Evolutionary conservation across 1,140 invertebrate genomes (phyloP), one percentile per base, ranked within the genome.

Genomic region (Ceratina japonica): DNA sequence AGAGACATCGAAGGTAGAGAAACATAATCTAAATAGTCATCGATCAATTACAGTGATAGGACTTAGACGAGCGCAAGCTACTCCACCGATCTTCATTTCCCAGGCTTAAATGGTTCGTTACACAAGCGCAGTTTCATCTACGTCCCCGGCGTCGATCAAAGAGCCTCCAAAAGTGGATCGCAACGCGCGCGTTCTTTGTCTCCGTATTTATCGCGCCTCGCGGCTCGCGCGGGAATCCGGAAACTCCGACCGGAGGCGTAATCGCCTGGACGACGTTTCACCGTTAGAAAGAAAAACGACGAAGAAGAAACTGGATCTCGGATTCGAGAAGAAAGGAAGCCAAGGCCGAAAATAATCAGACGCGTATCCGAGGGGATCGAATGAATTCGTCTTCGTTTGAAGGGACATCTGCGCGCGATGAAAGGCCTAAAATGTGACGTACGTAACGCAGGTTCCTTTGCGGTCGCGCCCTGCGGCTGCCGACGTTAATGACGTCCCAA

Each of bases 401-500:
- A 63, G 31, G n/a, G 49, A 51, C 31, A 51, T 73, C 70, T 22
- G 27, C 27, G 49, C 37, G 3, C 51, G 59, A 37, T 58, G 56
- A 79, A 59, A 74, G 51, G 12, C 37, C 18, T 51, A 37, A 64
- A 64, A 49, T 66, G 44, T 59, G 62, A 79, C 62, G 62, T 65
- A 59, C 16, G 37, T 44, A 59, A 64, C 70, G 70, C 51, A 22
- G 49, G 49, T 22, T 13, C 51, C 22, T 79, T 74, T 66, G 52
- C 64, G 64, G 10, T 12, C 16, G 15, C 3, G 62, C 65, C 37
- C 27, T 1, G 15, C 16, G 44, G 68, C n/a, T 44, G 5, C 8
- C 3, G 13, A 63, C 64, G 10, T 71, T 65, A 71, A 71, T 63
- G 76, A 65, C n/a, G 63, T 74, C 70, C 62, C 70, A 27, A 22